Evolutionary conservation across 2,888 invertebrate species (phyloP).

Genomic region (Drosophila colorata): DNA sequence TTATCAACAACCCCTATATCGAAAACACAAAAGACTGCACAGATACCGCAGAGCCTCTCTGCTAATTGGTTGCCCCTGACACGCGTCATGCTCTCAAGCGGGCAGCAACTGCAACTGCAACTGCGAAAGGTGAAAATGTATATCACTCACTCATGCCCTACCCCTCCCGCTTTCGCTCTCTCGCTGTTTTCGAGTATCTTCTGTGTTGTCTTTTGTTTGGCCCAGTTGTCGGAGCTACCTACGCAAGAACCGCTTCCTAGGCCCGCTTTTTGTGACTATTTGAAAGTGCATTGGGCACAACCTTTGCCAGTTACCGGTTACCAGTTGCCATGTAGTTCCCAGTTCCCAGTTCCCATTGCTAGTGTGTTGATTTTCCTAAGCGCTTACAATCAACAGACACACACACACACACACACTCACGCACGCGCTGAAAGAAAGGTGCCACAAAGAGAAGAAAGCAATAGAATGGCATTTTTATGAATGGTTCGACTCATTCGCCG

Average conservation of each 20-base stretch:
- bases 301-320: conserved; percentile 53
- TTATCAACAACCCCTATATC: conserved; percentile 55
- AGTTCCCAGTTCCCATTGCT: conserved; percentile 56
- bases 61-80: conserved; percentile 76
- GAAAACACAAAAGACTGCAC: conserved; percentile 68
- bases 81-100: conserved; percentile 71
- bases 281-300: conserved; percentile 55
- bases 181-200: conserved; percentile 1
- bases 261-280: conserved; percentile 36
- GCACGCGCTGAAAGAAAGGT: conserved; percentile 54
- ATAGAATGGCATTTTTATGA: conserved; percentile 77
- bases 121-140: conserved; percentile 56
- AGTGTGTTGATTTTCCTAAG: conserved; percentile 65
- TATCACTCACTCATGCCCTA: conserved; percentile 18
- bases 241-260: conserved; percentile 52
- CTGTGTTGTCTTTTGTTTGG: conserved; percentile 45
- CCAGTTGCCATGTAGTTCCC: conserved; percentile 39
- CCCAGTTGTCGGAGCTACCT: conserved; percentile 61
- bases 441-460: conserved; percentile 74
- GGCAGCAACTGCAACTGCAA: conserved; percentile 24
- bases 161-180: not conserved
- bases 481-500: conserved; percentile 52
- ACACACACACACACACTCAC: conserved; percentile 1
- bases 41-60: conserved; percentile 59
- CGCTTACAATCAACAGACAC: conserved; percentile 52